Evolutionary conservation across 2,113 vertebrate genomes (phyloP).

Genomic region (Lophura nycthemera): DNA sequence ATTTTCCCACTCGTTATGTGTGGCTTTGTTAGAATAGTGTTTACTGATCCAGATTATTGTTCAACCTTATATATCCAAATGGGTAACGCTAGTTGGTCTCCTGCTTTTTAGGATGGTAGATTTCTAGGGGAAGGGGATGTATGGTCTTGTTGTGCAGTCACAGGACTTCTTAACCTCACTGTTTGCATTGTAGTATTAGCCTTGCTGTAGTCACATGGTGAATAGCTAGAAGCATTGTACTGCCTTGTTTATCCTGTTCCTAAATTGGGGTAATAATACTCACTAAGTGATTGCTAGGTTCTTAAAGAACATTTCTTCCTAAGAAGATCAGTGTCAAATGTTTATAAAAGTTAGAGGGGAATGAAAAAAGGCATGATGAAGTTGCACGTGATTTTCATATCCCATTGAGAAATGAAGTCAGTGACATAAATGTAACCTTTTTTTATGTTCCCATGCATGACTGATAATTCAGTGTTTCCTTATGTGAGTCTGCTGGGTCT

Average conservation of each 20-base stretch:
- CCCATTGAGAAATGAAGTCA: background rate
- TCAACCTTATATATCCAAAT: background rate
- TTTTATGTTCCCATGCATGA: background rate
- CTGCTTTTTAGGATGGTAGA: slow-evolving; percentile 57
- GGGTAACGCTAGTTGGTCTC: slow-evolving; percentile 1
- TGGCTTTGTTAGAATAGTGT: slow-evolving; percentile 17
- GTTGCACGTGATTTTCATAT: background rate
- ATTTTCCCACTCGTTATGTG: background rate
- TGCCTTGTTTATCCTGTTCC: background rate
- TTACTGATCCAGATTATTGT: background rate
- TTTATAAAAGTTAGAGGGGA: background rate
- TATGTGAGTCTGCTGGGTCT: background rate
- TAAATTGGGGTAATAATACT: background rate
- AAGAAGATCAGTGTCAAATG: background rate
- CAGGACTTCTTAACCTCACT: background rate
- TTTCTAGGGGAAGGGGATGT: slow-evolving; percentile 40
- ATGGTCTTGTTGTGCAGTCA: background rate
- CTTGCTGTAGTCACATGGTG: background rate
- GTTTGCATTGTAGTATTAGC: background rate
- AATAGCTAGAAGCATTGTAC: background rate
- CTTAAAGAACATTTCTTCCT: background rate
- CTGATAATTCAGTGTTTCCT: background rate
- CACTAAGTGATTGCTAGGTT: background rate
- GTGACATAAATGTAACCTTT: background rate
- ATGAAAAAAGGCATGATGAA: background rate